Percentiles rank a stretch among this genome's conserved stretches.
Evolutionary conservation across 2,113 vertebrate genomes (phyloP).

Genomic region (Ciconia boyciana): DNA sequence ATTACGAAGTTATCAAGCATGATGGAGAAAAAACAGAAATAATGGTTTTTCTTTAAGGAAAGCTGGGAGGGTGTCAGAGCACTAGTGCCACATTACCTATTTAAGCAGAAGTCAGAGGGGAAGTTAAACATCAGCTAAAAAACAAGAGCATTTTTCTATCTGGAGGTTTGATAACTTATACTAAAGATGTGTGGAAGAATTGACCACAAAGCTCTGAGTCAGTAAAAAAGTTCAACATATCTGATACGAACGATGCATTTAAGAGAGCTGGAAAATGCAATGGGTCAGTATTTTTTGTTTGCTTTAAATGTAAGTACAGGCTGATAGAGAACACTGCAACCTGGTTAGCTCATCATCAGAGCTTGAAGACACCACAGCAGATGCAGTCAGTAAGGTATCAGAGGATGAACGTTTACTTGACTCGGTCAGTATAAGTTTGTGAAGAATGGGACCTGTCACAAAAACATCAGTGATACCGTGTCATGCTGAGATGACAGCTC

Average conservation of each 20-base stretch:
- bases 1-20: not conserved
- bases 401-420: not conserved
- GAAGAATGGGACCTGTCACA: conserved; percentile 4
- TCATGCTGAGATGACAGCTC: not conserved
- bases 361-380: not conserved
- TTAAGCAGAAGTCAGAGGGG: not conserved
- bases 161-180: not conserved
- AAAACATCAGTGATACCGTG: not conserved
- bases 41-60: not conserved
- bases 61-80: not conserved
- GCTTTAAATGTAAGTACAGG: not conserved
- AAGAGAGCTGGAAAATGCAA: not conserved
- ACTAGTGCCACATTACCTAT: not conserved
- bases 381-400: not conserved
- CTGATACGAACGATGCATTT: not conserved
- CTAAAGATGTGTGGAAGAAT: not conserved
- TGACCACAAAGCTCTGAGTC: not conserved
- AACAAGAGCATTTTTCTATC: not conserved
- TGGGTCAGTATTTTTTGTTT: not conserved
- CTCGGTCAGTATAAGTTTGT: not conserved
- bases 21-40: not conserved
- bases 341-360: not conserved
- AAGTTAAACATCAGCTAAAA: not conserved
- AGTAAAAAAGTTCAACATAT: not conserved
- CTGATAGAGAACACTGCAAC: not conserved